These are phyloP conservation scores for Kobus ellipsiprymnus DNA, from an alignment of 2,113 vertebrate species.

Conservation along the genomic window DNA sequence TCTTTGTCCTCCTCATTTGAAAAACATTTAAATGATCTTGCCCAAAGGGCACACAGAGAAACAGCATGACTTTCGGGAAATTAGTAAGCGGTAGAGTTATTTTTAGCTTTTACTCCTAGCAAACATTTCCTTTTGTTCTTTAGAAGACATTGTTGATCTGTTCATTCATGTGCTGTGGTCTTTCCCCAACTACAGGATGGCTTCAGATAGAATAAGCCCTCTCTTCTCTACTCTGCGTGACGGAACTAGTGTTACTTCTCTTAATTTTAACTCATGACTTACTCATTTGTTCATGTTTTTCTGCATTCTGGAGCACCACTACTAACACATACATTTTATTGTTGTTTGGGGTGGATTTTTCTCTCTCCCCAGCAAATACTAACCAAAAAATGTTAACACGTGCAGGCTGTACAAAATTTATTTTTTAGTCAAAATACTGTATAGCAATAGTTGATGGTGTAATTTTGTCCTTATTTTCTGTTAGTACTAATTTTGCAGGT, in stretches of 20 bases:
- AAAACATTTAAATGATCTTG: slow-evolving; percentile 58
- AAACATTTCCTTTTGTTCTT: slow-evolving; percentile 70
- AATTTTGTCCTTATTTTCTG: background rate
- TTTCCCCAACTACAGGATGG: background rate
- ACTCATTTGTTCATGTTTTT: slow-evolving; percentile 41
- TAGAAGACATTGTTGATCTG: slow-evolving; percentile 62
- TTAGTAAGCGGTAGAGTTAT: slow-evolving; percentile 55
- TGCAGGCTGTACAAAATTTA: background rate
- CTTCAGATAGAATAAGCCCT: slow-evolving; percentile 41
- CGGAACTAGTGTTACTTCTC: background rate
- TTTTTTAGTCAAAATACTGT: background rate
- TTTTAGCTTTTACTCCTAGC: slow-evolving; percentile 65
- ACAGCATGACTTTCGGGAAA: slow-evolving; percentile 58
- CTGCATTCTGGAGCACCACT: background rate
- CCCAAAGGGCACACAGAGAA: slow-evolving; percentile 29
- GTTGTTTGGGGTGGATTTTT: background rate
- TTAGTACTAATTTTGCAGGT: background rate
- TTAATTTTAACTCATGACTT: slow-evolving; percentile 44
- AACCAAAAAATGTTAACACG: background rate
- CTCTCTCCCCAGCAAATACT: background rate
- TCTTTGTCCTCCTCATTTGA: slow-evolving; percentile 40
- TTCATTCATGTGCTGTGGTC: slow-evolving; percentile 29
- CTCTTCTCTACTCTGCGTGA: slow-evolving; percentile 17
- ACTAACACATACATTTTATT: background rate
- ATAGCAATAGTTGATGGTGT: background rate